Conservation (phyloP, 2,797 vertebrate species). For the Myoxocephalus aenaeus region DNA sequence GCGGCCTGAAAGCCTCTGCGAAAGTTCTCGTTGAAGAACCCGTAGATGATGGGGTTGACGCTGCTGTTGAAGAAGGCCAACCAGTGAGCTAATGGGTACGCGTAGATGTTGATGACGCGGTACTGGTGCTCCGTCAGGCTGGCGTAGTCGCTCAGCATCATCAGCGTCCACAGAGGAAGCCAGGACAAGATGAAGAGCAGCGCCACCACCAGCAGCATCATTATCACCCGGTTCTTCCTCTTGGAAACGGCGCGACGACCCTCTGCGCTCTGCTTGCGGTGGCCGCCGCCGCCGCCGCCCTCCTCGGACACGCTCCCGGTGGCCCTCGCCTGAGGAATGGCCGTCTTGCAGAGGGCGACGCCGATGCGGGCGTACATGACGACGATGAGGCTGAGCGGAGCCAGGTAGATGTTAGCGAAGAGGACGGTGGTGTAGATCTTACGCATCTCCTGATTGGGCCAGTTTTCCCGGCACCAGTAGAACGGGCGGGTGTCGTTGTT, state of each 20-base stretch:
- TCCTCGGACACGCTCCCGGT: slow-evolving; percentile 30
- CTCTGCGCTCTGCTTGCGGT: slow-evolving; percentile 59
- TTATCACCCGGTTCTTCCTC: slow-evolving; percentile 89
- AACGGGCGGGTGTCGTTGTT: slow-evolving; percentile 82
- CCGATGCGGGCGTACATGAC: slow-evolving; percentile 90
- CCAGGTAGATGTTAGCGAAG: slow-evolving; percentile 92
- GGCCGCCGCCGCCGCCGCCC: slow-evolving; percentile 29
- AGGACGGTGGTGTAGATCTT: slow-evolving; percentile 93
- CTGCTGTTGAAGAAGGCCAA: slow-evolving; percentile 96
- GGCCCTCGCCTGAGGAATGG: slow-evolving; percentile 47
- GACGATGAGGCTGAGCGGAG: slow-evolving; percentile 89
- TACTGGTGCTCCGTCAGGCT: slow-evolving; percentile 84
- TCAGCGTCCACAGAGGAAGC: slow-evolving; percentile 94
- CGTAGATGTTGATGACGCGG: slow-evolving; percentile 89
- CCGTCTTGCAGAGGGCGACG: slow-evolving; percentile 83
- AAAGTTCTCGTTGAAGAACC: slow-evolving; percentile 95
- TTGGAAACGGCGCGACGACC: slow-evolving; percentile 74
- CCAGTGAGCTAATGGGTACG: slow-evolving; percentile 95
- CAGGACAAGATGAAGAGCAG: slow-evolving; percentile 93
- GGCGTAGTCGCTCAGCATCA: slow-evolving; percentile 94
- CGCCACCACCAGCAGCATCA: slow-evolving; percentile 91
- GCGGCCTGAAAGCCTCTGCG: slow-evolving; percentile 88
- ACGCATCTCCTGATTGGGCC: slow-evolving; percentile 90
- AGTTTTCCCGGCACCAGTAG: slow-evolving; percentile 93
- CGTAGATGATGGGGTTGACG: slow-evolving; percentile 93